Percentiles rank a stretch among this genome's conserved stretches.
Conservation (phyloP, 2,888 invertebrate genomes). For the Leptopilina myrica region DNA sequence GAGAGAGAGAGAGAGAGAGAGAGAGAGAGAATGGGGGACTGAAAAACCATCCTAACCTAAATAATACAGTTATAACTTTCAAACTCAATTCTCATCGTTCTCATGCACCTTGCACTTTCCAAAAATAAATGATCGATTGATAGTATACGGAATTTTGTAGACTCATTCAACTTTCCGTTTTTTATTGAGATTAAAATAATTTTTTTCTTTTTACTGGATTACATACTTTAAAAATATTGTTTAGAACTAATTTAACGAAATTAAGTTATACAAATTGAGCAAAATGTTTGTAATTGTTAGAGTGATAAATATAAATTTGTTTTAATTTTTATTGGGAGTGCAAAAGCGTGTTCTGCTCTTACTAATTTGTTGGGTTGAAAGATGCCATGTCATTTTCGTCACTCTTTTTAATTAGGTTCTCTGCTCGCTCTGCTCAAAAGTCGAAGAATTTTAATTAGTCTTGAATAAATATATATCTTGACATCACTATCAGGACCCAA, state of each 20-base stretch:
- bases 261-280: too few species aligned
- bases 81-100: constrained; percentile 47
- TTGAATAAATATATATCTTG: constrained; percentile 36
- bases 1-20: constrained; percentile 27
- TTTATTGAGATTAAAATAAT: too few species aligned
- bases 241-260: not conserved
- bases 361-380: constrained; percentile 27
- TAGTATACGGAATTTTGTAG: constrained; percentile 20
- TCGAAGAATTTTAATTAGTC: constrained; percentile 32
- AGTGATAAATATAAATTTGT: not conserved
- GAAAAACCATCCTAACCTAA: constrained; percentile 65
- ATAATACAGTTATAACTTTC: constrained; percentile 69
- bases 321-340: constrained; percentile 14
- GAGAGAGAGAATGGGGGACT: constrained; percentile 40
- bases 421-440: not conserved
- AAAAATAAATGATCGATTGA: constrained; percentile 36
- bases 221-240: too few species aligned
- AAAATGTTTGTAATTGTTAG: too few species aligned
- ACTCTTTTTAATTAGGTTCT: constrained; percentile 34
- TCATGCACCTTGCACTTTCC: constrained; percentile 18
- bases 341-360: constrained; percentile 26
- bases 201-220: too few species aligned
- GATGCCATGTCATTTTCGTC: constrained; percentile 37
- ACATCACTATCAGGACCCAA: constrained; percentile 29
- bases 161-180: not conserved